phyloP scores from a whole-genome alignment of 1,140 invertebrate genomes.

The Cepaea nemoralis region DNA sequence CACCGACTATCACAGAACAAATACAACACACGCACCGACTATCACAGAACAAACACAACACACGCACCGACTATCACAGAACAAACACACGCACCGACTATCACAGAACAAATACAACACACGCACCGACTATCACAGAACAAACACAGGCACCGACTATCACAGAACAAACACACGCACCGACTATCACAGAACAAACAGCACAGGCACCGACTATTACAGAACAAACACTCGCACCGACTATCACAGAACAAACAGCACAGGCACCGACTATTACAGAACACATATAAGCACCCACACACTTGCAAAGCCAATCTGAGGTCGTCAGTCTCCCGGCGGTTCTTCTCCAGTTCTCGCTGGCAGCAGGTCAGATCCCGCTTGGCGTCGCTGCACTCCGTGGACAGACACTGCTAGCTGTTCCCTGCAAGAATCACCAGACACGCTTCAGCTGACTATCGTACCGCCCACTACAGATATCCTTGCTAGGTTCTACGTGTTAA shows the following conservation, averaged over 20 bases:
- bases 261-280: not conserved
- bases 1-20: no score
- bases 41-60: no score
- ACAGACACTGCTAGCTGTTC: constrained; percentile 19
- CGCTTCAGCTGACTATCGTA: no score
- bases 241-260: not conserved
- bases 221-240: not conserved
- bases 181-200: not conserved
- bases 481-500: no score
- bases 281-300: constrained; percentile 9
- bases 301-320: constrained; percentile 23
- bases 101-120: no score
- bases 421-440: no score
- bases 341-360: constrained; percentile 20
- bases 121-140: not conserved
- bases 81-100: no score
- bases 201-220: not conserved
- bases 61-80: no score
- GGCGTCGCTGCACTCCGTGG: constrained; percentile 11
- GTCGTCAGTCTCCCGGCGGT: constrained; percentile 3
- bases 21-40: no score
- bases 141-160: not conserved
- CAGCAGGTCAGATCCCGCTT: constrained; percentile 26
- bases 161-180: not conserved
- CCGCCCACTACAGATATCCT: no score